A percentile compares a stretch with the other conserved stretches of the same genome.
These are phyloP conservation scores for Heliconius hermathena DNA, from an alignment of 1,140 invertebrate species.

Conservation along the genomic window DNA sequence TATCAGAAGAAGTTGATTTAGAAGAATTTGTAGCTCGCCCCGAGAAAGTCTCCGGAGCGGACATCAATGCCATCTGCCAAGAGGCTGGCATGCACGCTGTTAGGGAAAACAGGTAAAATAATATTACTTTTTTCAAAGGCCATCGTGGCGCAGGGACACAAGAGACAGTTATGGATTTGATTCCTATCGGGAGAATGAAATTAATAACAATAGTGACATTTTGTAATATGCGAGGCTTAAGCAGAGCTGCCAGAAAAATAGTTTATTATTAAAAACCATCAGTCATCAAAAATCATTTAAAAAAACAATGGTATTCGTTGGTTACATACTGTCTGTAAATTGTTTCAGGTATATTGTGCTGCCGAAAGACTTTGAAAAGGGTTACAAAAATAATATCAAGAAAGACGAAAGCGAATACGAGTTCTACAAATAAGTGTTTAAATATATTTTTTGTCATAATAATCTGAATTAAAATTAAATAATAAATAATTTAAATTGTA, in stretches of 20 bases:
- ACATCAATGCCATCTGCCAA: constrained; percentile 99
- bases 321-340: constrained; percentile 85
- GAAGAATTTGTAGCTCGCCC: constrained; percentile 99
- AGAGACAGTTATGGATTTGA: too few relatives aligned
- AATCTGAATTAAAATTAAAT: constrained; percentile 14
- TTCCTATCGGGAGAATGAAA: too few relatives aligned
- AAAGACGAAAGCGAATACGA: constrained; percentile 99
- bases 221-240: too few relatives aligned
- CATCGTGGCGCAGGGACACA: too few relatives aligned
- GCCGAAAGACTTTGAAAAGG: constrained; percentile 99
- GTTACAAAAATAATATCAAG: constrained; percentile 99
- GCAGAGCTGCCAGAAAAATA: too few relatives aligned
- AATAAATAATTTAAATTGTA: not conserved
- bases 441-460: constrained; percentile 26
- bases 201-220: too few relatives aligned
- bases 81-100: constrained; percentile 98
- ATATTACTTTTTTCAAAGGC: not conserved
- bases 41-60: constrained; percentile 99
- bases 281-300: too few relatives aligned
- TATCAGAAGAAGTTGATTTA: constrained; percentile 99
- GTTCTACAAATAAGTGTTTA: constrained; percentile 96
- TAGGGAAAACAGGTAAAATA: constrained; percentile 91
- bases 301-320: constrained; percentile 96
- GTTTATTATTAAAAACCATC: too few relatives aligned
- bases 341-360: constrained; percentile 94